Conservation (phyloP, 2,888 invertebrate genomes). For the Pseudanteris insignis region DNA sequence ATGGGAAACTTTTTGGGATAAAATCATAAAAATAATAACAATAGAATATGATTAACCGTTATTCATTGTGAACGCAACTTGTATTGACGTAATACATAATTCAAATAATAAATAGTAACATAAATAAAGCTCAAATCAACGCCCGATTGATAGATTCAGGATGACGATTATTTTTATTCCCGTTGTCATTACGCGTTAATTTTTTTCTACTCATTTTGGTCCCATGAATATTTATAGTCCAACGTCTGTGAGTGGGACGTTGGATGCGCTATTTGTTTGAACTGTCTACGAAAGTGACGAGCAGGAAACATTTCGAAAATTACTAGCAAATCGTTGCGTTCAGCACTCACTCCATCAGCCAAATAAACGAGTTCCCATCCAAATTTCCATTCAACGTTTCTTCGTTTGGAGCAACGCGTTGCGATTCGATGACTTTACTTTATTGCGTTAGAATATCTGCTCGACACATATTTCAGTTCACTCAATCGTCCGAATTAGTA, state of each 20-base stretch:
- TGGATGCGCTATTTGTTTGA: conserved; percentile 60
- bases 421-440: conserved; percentile 14
- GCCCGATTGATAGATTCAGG: conserved; percentile 20
- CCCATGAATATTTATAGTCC: conserved; percentile 45
- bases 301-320: conserved; percentile 38
- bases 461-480: conserved; percentile 9
- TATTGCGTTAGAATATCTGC: conserved; percentile 4
- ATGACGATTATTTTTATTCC: conserved; percentile 15
- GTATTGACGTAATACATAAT: too few relatives aligned
- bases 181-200: conserved; percentile 12
- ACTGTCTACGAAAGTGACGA: conserved; percentile 52
- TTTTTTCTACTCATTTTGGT: too few relatives aligned
- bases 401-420: conserved; percentile 6
- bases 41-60: too few relatives aligned
- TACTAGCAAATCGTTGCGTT: conserved; percentile 32
- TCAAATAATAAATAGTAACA: too few relatives aligned
- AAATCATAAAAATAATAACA: too few relatives aligned
- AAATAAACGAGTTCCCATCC: conserved; percentile 33
- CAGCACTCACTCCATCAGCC: conserved; percentile 22
- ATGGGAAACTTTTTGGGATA: too few relatives aligned
- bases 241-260: conserved; percentile 42
- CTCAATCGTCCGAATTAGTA: background rate
- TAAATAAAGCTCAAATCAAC: background rate
- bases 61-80: too few relatives aligned
- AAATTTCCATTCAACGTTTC: conserved; percentile 27